A percentile compares a stretch with the other conserved stretches of the same genome.
Evolutionary conservation across 2,888 invertebrate genomes (phyloP).

Genomic region (Frankliniella intonsa): DNA sequence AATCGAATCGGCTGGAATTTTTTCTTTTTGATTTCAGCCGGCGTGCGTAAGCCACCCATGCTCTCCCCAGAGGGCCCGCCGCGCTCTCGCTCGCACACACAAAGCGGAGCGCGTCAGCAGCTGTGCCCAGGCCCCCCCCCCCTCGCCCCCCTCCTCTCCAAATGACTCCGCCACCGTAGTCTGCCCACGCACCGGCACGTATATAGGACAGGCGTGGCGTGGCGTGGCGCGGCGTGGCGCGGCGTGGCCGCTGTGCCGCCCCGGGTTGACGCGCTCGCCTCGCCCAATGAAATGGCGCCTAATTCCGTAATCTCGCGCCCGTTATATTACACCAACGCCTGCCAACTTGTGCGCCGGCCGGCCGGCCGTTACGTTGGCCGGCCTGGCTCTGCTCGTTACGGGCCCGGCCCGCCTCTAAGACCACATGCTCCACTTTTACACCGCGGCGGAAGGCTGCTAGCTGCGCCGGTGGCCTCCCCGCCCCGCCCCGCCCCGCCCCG

Average conservation of each 20-base stretch:
- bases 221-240: too few relatives aligned
- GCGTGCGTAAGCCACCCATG: too few relatives aligned
- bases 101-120: background rate
- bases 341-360: background rate
- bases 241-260: too few relatives aligned
- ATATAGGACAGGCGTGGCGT: too few relatives aligned
- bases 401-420: background rate
- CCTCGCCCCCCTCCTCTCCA: background rate
- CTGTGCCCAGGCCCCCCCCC: background rate
- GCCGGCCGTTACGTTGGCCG: background rate
- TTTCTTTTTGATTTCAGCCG: too few relatives aligned
- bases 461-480: too few relatives aligned
- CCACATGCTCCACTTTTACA: background rate
- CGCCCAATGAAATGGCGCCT: conserved; percentile 16
- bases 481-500: too few relatives aligned
- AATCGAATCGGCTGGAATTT: too few relatives aligned
- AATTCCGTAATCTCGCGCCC: conserved; percentile 23
- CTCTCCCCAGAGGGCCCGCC: too few relatives aligned
- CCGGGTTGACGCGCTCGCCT: background rate
- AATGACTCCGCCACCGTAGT: too few relatives aligned
- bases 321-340: conserved; percentile 6
- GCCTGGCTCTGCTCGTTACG: too few relatives aligned
- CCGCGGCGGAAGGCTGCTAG: background rate
- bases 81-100: background rate
- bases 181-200: too few relatives aligned